Percentiles rank a stretch among this genome's conserved stretches.
Conservation (phyloP, 2,797 vertebrate genomes). For the Thalassophryne amazonica region DNA sequence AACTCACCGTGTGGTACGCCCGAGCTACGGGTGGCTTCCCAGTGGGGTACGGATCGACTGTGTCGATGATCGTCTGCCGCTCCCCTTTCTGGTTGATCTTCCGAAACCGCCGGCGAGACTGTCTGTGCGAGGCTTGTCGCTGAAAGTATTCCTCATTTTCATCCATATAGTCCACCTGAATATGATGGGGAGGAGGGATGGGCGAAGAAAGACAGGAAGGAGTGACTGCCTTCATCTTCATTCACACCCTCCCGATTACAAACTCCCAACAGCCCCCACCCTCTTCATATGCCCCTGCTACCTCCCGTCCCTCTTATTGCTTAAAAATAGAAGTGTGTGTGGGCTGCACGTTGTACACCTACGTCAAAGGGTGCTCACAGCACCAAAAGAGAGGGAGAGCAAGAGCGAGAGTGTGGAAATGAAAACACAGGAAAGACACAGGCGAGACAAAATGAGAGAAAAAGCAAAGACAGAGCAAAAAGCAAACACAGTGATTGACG, state of each 20-base stretch:
- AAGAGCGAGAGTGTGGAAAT: neutral
- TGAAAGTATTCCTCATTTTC: constrained; percentile 99
- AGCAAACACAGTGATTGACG: constrained; percentile 8
- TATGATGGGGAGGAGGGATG: constrained; percentile 5
- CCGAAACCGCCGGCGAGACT: constrained; percentile 94
- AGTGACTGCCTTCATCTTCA: constrained; percentile 53
- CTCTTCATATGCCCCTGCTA: constrained; percentile 15
- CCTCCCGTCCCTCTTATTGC: constrained; percentile 38
- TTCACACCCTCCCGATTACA: constrained; percentile 17
- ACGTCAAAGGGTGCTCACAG: constrained; percentile 64
- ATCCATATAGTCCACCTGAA: constrained; percentile 99
- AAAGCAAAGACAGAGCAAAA: neutral
- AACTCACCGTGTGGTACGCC: constrained; percentile 96
- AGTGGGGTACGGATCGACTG: constrained; percentile 93
- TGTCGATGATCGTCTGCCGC: constrained; percentile 97
- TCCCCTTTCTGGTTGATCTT: constrained; percentile 99
- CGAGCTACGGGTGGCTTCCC: constrained; percentile 92
- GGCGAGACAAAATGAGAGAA: neutral
- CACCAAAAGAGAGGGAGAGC: constrained; percentile 21
- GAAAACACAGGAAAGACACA: neutral
- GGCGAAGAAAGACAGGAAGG: constrained; percentile 28
- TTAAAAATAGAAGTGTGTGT: constrained; percentile 74
- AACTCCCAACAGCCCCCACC: neutral
- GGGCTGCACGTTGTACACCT: constrained; percentile 51
- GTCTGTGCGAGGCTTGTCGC: constrained; percentile 94